Evolutionary conservation across 92 coral and sea anemone genomes (phyloP).

Genomic region (Parazoanthus darwini): DNA sequence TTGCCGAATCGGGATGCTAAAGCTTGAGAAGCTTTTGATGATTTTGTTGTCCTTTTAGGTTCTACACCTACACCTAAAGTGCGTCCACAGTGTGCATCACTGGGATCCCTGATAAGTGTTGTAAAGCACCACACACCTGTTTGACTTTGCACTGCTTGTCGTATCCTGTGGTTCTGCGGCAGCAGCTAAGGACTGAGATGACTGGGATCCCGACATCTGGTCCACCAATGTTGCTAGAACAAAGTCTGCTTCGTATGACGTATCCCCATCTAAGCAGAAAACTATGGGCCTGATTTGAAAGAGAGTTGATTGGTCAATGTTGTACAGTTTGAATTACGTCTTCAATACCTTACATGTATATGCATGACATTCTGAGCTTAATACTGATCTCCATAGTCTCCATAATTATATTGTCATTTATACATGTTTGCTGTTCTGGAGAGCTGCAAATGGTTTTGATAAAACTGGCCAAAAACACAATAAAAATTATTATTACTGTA

Average conservation of each 20-base stretch:
- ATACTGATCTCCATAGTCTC: background rate
- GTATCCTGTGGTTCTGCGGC: conserved; percentile 8
- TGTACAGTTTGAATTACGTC: background rate
- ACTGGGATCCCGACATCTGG: conserved; percentile 56
- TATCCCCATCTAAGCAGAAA: conserved; percentile 89
- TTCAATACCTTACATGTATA: too few relatives aligned
- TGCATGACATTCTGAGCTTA: background rate
- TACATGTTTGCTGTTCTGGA: background rate
- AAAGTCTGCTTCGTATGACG: conserved; percentile 91
- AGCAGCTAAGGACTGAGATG: conserved; percentile 56
- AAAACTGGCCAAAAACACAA: too few relatives aligned
- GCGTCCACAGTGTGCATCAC: too few relatives aligned
- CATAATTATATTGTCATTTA: too few relatives aligned
- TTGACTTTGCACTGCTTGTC: conserved; percentile 9
- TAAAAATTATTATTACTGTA: too few relatives aligned
- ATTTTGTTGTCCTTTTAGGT: too few relatives aligned
- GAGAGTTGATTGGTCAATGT: background rate
- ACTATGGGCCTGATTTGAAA: conserved; percentile 83
- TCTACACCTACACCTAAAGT: too few relatives aligned
- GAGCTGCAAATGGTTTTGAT: too few relatives aligned
- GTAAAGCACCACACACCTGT: background rate
- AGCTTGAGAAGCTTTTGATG: too few relatives aligned
- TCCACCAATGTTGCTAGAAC: conserved; percentile 96
- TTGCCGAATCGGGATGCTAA: too few relatives aligned
- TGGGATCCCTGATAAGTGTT: too few relatives aligned